These are phyloP conservation scores for Cololabis saira DNA, from an alignment of 2,113 vertebrate species.

Conservation along the genomic window DNA sequence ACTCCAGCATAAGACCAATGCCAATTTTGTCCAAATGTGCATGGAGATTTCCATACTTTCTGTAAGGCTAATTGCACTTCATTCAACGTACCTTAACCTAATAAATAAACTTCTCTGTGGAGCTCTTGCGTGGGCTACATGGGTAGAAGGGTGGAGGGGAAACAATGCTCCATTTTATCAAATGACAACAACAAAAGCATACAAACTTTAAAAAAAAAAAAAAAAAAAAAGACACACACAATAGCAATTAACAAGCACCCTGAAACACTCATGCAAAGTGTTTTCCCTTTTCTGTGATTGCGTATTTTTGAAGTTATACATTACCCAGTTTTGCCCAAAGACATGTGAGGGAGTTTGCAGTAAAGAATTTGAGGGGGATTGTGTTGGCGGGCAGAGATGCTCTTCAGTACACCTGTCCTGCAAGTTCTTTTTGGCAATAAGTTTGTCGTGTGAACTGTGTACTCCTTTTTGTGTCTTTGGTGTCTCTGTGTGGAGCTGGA, in stretches of 20 bases:
- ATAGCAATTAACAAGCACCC: slow-evolving; percentile 73
- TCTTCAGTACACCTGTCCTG: slow-evolving; percentile 67
- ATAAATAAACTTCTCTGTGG: slow-evolving; percentile 83
- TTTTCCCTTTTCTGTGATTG: slow-evolving; percentile 58
- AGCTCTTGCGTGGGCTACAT: slow-evolving; percentile 62
- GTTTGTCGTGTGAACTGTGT: slow-evolving; percentile 42
- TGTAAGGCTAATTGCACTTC: slow-evolving; percentile 78
- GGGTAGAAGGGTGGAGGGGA: slow-evolving; percentile 69
- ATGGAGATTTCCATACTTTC: slow-evolving; percentile 60
- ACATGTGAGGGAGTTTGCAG: slow-evolving; percentile 48
- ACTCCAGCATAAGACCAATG: slow-evolving; percentile 65
- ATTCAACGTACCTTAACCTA: slow-evolving; percentile 81
- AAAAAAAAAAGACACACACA: slow-evolving; percentile 6
- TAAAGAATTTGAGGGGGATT: slow-evolving; percentile 62
- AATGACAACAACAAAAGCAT: slow-evolving; percentile 65
- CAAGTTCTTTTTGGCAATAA: slow-evolving; percentile 50
- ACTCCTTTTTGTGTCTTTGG: slow-evolving; percentile 46
- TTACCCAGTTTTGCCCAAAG: slow-evolving; percentile 67
- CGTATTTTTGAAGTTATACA: slow-evolving; percentile 65
- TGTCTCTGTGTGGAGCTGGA: slow-evolving; percentile 29
- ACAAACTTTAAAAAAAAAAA: slow-evolving; percentile 64
- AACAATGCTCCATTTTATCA: slow-evolving; percentile 73
- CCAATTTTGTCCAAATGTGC: slow-evolving; percentile 65
- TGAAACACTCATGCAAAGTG: slow-evolving; percentile 78
- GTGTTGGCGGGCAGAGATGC: slow-evolving; percentile 60